Evolutionary conservation across 2,113 vertebrate species (phyloP), one percentile per base, ranked within the genome.

Genomic region (rabbit (Oryctolagus cuniculus)): DNA sequence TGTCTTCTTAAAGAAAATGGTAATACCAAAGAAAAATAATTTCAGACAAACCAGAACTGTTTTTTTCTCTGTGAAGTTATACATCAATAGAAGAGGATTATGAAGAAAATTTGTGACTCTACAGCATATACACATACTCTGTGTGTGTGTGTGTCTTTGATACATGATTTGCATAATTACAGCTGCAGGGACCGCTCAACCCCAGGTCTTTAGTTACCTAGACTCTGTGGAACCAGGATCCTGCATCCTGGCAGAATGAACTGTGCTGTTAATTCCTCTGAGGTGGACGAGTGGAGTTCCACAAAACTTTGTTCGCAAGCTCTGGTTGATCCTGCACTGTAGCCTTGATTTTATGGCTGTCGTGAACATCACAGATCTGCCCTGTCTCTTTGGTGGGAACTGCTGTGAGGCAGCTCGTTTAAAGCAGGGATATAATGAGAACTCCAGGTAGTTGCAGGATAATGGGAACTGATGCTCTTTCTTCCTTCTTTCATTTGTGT

Each of bases 91-190:
- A 96, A 94, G n/a, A 81, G 80, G 93, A 88, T 96, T 85, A 85
- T 88, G 73, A 94, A 91, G n/a, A 94, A 93, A 87, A 49, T 80
- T 90, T 85, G 80, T 85, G 85, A 93, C 79, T 93, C 95, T 92
- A 93, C n/a, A 86, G 25, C 61, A 88, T 82, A 25, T 83, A n/a
- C 13, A 19, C 55, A 58, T 58, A 17, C 17, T 58, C 1, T 58
- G 55, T 58, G 55, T 58, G 55, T 15, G 15, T 58, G 55, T 58
- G 5, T 88, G 29, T 87, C 91, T 90, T 88, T 82, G 69, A 51
- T 86, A 83, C 25, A 86, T 3, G 16, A 70, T 88, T 95, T 88
- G 38, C 22, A 67, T 96, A 84, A 84, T 90, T 95, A 90, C 85
- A 79, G 81, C 81, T 85, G 24, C 72, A 53, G 36, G 85, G 25